Percentiles rank a stretch among this genome's conserved stretches.
These are phyloP conservation scores for Apamea crenata DNA, from an alignment of 2,888 invertebrate species.

Conservation along the genomic window DNA sequence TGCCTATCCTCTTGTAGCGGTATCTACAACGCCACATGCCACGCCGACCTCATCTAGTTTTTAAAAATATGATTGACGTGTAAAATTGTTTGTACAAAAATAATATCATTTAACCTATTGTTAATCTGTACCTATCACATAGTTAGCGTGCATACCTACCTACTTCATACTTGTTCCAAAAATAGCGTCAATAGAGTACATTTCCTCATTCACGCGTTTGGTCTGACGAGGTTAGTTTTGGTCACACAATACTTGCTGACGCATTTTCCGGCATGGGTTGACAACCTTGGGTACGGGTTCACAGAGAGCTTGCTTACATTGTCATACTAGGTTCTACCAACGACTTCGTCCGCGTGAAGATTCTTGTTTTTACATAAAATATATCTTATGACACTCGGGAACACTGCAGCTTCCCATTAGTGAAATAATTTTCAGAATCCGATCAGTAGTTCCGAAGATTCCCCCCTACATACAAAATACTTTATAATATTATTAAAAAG, in stretches of 20 bases:
- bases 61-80: too few relatives aligned
- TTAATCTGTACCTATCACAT: not conserved
- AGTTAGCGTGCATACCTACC: not conserved
- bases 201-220: conserved; percentile 48
- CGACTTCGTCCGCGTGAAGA: not conserved
- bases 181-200: conserved; percentile 1
- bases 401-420: too few relatives aligned
- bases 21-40: too few relatives aligned
- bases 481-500: not conserved
- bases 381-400: not conserved
- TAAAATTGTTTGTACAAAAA: too few relatives aligned
- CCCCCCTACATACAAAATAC: not conserved
- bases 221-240: conserved; percentile 40
- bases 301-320: not conserved
- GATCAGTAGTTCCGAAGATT: not conserved
- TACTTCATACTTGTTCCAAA: conserved; percentile 2
- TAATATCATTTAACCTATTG: not conserved
- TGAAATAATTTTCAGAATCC: not conserved
- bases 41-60: too few relatives aligned
- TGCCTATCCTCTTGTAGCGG: too few relatives aligned
- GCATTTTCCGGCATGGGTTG: conserved; percentile 38
- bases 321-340: not conserved
- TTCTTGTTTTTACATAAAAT: not conserved
- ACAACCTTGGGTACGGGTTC: conserved; percentile 15
- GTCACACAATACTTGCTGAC: conserved; percentile 20